A percentile compares a stretch with the other conserved stretches of the same genome.
Evolutionary conservation across 2,888 invertebrate genomes (phyloP).

Genomic region (Cheilosia vulpina): DNA sequence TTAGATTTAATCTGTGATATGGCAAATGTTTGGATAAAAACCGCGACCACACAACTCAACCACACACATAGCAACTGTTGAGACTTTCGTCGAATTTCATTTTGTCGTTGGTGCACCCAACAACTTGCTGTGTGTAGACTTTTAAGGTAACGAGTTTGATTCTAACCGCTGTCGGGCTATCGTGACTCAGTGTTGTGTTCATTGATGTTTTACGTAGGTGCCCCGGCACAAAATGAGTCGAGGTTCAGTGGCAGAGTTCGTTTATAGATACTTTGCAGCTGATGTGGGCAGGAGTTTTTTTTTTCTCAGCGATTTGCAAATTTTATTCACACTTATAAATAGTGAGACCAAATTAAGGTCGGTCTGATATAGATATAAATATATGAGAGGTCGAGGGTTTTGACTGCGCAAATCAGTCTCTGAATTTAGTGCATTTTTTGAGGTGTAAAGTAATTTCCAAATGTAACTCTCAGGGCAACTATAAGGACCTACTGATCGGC

Average conservation of each 20-base stretch:
- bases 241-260: slow-evolving; percentile 49
- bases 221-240: slow-evolving; percentile 8
- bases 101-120: slow-evolving; percentile 46
- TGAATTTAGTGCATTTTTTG: too few relatives aligned
- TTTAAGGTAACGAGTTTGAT: slow-evolving; percentile 63
- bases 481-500: too few relatives aligned
- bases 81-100: slow-evolving; percentile 45
- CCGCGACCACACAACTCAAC: neutral
- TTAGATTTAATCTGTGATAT: slow-evolving; percentile 33
- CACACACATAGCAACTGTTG: slow-evolving; percentile 1
- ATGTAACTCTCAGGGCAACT: too few relatives aligned
- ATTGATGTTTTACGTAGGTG: slow-evolving; percentile 53
- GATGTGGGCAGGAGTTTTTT: slow-evolving; percentile 30
- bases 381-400: too few relatives aligned
- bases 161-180: slow-evolving; percentile 43
- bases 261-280: slow-evolving; percentile 15
- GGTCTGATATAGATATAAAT: too few relatives aligned
- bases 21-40: neutral
- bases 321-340: too few relatives aligned
- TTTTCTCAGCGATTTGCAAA: neutral
- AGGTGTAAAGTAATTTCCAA: too few relatives aligned
- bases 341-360: too few relatives aligned
- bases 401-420: too few relatives aligned
- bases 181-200: slow-evolving; percentile 61
- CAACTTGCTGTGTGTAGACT: slow-evolving; percentile 37